These are phyloP conservation scores for Amniataba percoides DNA, from an alignment of 2,797 vertebrate species.

Conservation along the genomic window DNA sequence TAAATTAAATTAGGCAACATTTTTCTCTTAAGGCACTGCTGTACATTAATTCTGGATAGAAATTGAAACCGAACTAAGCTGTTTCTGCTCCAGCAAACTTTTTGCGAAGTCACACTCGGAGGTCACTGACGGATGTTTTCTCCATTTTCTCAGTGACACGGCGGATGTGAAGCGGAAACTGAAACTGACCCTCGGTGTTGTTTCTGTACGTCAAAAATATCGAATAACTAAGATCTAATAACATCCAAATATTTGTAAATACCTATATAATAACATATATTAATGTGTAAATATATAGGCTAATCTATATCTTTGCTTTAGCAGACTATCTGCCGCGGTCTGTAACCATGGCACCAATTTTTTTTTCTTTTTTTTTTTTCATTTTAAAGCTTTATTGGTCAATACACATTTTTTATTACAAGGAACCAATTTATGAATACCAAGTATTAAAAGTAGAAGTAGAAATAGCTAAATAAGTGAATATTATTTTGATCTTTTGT, in stretches of 20 bases:
- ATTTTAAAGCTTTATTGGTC: no score
- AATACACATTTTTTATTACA: no score
- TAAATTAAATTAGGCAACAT: neutral
- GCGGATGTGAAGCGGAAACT: neutral
- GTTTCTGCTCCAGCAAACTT: neutral
- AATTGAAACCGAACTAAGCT: neutral
- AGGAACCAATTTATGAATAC: no score
- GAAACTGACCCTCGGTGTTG: neutral
- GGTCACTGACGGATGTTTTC: neutral
- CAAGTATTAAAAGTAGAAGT: no score
- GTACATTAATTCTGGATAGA: neutral
- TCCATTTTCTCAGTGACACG: conserved; percentile 14
- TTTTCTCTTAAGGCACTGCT: neutral
- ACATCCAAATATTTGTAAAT: no score
- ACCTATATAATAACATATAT: no score
- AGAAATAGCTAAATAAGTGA: no score
- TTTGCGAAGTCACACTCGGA: neutral
- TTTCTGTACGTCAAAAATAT: neutral
- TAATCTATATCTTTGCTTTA: no score
- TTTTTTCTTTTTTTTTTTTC: no score
- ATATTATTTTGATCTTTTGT: no score
- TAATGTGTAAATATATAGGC: no score
- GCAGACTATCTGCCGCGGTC: neutral
- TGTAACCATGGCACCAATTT: neutral
- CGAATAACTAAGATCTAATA: no score